Percentiles rank a stretch among this genome's conserved stretches.
Conservation (phyloP, 2,797 vertebrate genomes). For the Darevskia mixta region DNA sequence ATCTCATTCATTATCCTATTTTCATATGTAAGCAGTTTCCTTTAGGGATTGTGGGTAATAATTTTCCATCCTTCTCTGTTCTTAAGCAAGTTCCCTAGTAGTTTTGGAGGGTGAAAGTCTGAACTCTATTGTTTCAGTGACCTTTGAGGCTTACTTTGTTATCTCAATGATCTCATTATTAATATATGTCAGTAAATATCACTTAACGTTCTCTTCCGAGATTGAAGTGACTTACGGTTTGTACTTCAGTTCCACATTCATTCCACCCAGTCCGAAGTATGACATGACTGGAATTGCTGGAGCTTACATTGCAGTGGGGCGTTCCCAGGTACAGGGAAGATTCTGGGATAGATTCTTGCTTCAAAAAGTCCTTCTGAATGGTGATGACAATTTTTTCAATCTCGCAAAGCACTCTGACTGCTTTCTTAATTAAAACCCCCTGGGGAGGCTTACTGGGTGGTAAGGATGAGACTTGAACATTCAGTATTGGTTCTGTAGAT, state of each 20-base stretch:
- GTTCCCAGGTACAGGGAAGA: constrained; percentile 84
- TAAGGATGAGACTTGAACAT: background rate
- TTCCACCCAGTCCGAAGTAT: constrained; percentile 83
- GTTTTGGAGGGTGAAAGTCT: background rate
- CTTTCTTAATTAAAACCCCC: constrained; percentile 48
- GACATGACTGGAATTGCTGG: constrained; percentile 79
- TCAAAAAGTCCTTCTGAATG: constrained; percentile 81
- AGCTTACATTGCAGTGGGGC: constrained; percentile 79
- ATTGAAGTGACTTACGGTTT: constrained; percentile 78
- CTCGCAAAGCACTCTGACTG: constrained; percentile 81
- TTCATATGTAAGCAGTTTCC: background rate
- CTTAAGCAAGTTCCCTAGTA: background rate
- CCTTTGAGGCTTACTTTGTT: background rate
- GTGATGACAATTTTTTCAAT: constrained; percentile 77
- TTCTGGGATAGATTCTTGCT: constrained; percentile 76
- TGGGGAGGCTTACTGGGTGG: background rate
- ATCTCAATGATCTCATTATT: background rate
- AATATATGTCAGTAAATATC: background rate
- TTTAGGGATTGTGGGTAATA: background rate
- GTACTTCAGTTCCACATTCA: constrained; percentile 78
- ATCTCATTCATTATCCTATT: background rate
- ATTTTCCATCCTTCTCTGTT: background rate
- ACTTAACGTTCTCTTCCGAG: background rate
- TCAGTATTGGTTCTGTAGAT: fast-evolving
- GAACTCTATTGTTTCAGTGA: constrained; percentile 6